Conservation (phyloP, 2,888 invertebrate genomes). For the Rapana venosa region DNA sequence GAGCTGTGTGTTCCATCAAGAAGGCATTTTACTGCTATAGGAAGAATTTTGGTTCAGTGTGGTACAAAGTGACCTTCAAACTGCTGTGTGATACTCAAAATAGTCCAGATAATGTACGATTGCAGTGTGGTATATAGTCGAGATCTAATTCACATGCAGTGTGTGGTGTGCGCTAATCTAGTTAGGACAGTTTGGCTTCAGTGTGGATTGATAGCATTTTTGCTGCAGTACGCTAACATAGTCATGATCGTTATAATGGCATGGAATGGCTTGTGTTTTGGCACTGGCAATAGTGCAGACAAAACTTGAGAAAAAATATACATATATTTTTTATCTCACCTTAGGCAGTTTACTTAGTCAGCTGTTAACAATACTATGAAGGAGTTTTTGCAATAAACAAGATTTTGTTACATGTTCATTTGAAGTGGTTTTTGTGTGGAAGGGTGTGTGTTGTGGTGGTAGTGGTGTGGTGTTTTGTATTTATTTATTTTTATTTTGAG, state of each 20-base stretch:
- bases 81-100: neutral
- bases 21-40: neutral
- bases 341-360: neutral
- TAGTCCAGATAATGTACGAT: neutral
- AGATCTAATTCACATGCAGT: too few species aligned
- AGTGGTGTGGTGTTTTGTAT: too few species aligned
- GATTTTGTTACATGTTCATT: neutral
- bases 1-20: too few species aligned
- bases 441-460: neutral
- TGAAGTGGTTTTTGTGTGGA: neutral
- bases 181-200: too few species aligned
- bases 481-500: too few species aligned
- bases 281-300: neutral
- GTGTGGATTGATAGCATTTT: too few species aligned
- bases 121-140: too few species aligned
- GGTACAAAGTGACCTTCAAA: neutral
- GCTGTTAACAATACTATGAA: neutral
- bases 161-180: too few species aligned
- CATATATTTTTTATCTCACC: neutral
- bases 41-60: neutral
- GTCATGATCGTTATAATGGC: neutral
- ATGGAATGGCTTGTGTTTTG: neutral
- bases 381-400: conserved; percentile 14
- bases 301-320: too few species aligned
- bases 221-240: neutral